Conservation (phyloP, 2,888 invertebrate genomes). For the Dusona sp. region DNA sequence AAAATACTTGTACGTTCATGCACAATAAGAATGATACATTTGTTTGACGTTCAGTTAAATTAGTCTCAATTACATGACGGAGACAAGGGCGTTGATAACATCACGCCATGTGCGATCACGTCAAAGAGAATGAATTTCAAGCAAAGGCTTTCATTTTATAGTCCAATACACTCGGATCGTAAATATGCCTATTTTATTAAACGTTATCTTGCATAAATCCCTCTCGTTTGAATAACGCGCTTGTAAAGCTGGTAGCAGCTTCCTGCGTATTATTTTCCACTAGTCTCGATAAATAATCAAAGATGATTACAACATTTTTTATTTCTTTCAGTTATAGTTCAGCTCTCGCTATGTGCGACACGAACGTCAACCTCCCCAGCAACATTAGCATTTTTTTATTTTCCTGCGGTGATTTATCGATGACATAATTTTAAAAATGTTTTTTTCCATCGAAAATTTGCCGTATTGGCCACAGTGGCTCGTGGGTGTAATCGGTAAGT, state of each 20-base stretch:
- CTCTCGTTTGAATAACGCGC: constrained; percentile 10
- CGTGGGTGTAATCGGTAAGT: constrained; percentile 75
- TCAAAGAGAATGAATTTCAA: neutral
- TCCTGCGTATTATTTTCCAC: constrained; percentile 39
- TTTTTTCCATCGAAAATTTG: constrained; percentile 31
- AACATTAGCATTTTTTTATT: neutral
- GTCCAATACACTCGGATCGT: constrained; percentile 13
- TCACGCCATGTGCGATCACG: constrained; percentile 18
- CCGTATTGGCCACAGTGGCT: constrained; percentile 77
- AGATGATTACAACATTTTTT: neutral
- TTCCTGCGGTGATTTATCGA: neutral
- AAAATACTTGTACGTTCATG: neutral
- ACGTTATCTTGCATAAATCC: constrained; percentile 27
- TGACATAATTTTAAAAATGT: constrained; percentile 17
- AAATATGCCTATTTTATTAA: constrained; percentile 42
- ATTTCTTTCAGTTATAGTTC: constrained; percentile 24
- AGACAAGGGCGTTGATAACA: neutral
- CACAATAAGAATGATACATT: neutral
- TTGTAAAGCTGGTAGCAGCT: neutral
- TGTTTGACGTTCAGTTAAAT: constrained; percentile 5
- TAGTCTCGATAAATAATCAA: constrained; percentile 16
- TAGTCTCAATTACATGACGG: neutral
- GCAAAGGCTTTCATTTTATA: neutral
- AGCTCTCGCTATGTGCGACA: constrained; percentile 20
- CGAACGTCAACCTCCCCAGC: neutral